A percentile compares a stretch with the other conserved stretches of the same genome.
Evolutionary conservation across 2,797 vertebrate species (phyloP).

Genomic region (Neopelma chrysocephalum): DNA sequence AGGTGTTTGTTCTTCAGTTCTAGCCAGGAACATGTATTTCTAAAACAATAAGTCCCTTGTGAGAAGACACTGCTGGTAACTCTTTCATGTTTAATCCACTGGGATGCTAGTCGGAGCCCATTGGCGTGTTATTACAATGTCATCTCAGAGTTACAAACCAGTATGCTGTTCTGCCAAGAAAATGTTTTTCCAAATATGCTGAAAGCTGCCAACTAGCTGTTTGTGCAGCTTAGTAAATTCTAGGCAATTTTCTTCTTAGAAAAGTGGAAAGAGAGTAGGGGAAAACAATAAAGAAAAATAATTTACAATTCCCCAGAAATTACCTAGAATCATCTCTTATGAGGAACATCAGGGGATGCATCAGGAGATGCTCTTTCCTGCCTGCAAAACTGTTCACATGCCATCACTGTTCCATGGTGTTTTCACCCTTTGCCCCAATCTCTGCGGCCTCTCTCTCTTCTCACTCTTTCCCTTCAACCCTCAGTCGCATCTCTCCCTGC

Average conservation of each 20-base stretch:
- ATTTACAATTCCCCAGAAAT: not conserved
- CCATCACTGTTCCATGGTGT: accelerated
- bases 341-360: not conserved
- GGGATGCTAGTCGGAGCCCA: not conserved
- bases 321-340: not conserved
- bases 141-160: not conserved
- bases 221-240: conserved; percentile 44
- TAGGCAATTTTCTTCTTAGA: conserved; percentile 43
- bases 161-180: not conserved
- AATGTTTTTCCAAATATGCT: conserved; percentile 30
- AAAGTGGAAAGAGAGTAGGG: not conserved
- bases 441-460: not conserved
- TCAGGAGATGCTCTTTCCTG: not conserved
- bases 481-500: accelerated
- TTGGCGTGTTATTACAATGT: not conserved
- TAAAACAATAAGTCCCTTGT: not conserved
- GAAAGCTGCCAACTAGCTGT: conserved; percentile 30
- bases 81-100: not conserved
- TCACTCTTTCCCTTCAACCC: not conserved
- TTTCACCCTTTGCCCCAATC: not conserved
- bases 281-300: not conserved
- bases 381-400: not conserved
- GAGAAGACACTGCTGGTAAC: not conserved
- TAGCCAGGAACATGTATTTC: not conserved
- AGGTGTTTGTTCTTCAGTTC: not conserved